A percentile compares a stretch with the other conserved stretches of the same genome.
These are phyloP conservation scores for human DNA, from an alignment of 2,113 vertebrate genomes.

Conservation along the genomic window GRCh38 chr13:39933001-39933500, in stretches of 20 bases:
- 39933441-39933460: neutral
- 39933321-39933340: neutral
- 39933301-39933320: neutral
- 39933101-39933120: neutral
- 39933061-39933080: neutral
- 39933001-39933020: too few relatives aligned
- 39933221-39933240: neutral
- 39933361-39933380: neutral
- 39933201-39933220: neutral
- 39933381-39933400: neutral
- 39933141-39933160: neutral
- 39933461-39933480: neutral
- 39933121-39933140: neutral
- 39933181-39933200: neutral
- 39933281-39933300: neutral
- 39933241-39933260: neutral
- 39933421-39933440: neutral
- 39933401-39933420: neutral
- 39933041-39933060: neutral
- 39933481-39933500: neutral
- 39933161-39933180: neutral
- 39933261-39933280: neutral
- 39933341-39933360: neutral
- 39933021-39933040: too few relatives aligned
- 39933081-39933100: neutral